phyloP scores from a whole-genome alignment of 2,113 vertebrate species.

The Xenopus borealis region DNA sequence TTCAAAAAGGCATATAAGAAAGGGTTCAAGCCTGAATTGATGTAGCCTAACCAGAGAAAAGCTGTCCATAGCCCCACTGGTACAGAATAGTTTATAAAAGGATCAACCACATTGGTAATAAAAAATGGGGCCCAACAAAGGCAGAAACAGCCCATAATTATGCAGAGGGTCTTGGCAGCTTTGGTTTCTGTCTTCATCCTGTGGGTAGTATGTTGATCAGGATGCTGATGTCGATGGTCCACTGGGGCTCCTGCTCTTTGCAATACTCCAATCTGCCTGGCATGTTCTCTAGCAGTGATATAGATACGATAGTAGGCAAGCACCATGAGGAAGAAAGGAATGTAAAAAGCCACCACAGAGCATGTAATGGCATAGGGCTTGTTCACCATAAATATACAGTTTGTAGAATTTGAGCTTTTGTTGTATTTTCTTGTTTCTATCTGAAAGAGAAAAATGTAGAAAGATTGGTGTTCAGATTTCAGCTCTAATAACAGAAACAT shows the following conservation, averaged over 20 bases:
- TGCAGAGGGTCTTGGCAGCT: slow-evolving; percentile 94
- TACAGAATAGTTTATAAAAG: slow-evolving; percentile 90
- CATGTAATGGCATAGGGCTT: slow-evolving; percentile 96
- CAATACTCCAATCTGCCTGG: slow-evolving; percentile 86
- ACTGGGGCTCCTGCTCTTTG: slow-evolving; percentile 80
- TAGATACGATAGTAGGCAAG: slow-evolving; percentile 98
- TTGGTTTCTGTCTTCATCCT: slow-evolving; percentile 96
- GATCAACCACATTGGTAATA: slow-evolving; percentile 93
- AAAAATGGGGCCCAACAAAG: slow-evolving; percentile 98
- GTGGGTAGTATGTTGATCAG: slow-evolving; percentile 85
- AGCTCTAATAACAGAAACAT: too few relatives aligned
- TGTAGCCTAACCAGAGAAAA: slow-evolving; percentile 97
- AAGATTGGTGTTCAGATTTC: too few relatives aligned
- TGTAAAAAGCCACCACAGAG: slow-evolving; percentile 97
- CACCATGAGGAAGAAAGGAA: slow-evolving; percentile 92
- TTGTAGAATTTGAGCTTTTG: slow-evolving; percentile 81
- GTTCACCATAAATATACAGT: slow-evolving; percentile 98
- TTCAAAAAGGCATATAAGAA: slow-evolving; percentile 99
- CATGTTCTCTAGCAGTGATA: slow-evolving; percentile 86
- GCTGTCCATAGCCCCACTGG: slow-evolving; percentile 88
- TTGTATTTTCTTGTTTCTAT: slow-evolving; percentile 81
- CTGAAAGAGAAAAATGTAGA: slow-evolving; percentile 58
- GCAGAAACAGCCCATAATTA: slow-evolving; percentile 99
- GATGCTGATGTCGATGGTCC: slow-evolving; percentile 62
- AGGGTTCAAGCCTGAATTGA: slow-evolving; percentile 98